Conservation (phyloP, 2,888 invertebrate species). For the Microplitis manilae region DNA sequence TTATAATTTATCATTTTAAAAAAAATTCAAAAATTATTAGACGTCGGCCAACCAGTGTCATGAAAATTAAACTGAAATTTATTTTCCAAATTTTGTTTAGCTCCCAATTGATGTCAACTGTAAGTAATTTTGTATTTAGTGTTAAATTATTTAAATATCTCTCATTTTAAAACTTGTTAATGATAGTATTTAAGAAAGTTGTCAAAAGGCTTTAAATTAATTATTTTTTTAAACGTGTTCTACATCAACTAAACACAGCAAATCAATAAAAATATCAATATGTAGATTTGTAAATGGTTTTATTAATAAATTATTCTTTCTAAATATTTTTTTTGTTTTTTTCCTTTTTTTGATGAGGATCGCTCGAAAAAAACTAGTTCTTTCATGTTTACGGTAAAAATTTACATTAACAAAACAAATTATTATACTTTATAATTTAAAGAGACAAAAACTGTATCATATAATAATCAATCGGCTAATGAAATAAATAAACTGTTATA, state of each 20-base stretch:
- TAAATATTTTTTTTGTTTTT: constrained; percentile 63
- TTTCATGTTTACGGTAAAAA: constrained; percentile 64
- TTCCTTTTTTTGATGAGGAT: constrained; percentile 67
- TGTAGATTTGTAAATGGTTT: constrained; percentile 70
- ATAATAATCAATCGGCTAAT: constrained; percentile 34
- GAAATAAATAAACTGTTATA: constrained; percentile 12
- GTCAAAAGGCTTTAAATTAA: no score
- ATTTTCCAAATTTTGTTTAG: no score
- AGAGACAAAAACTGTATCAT: constrained; percentile 53
- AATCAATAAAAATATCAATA: constrained; percentile 45
- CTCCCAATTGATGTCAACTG: no score
- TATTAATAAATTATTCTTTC: constrained; percentile 70
- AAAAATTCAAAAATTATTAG: no score
- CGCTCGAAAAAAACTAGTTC: constrained; percentile 68
- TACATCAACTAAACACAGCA: background rate
- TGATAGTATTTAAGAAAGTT: no score
- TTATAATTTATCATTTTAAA: no score
- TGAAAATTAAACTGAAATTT: no score
- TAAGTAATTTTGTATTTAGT: no score
- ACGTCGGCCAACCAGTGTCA: no score
- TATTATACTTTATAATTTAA: constrained; percentile 58
- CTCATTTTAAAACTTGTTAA: no score
- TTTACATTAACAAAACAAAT: constrained; percentile 66
- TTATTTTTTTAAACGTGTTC: background rate
- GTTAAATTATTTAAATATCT: no score